Evolutionary conservation across 2,888 invertebrate genomes (phyloP).

Genomic region (Ormyrus pomaceus): DNA sequence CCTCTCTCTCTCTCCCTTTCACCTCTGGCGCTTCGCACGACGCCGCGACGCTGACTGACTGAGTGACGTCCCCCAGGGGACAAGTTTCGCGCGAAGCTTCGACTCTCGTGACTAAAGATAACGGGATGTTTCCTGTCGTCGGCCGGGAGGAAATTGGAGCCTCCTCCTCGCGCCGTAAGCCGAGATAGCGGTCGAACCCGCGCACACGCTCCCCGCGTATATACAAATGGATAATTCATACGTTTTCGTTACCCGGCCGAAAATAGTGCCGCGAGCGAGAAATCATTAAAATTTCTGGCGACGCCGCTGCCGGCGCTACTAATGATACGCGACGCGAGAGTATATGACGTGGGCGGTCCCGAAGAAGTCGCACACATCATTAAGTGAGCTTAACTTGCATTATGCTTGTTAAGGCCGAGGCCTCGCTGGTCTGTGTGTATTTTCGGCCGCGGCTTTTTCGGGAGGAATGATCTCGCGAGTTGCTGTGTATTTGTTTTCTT

Average conservation of each 20-base stretch:
- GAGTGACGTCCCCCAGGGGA: constrained; percentile 50
- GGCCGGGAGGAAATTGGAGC: constrained; percentile 59
- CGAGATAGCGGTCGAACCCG: neutral
- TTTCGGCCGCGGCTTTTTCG: constrained; percentile 10
- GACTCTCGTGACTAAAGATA: constrained; percentile 71
- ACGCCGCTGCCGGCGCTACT: constrained; percentile 31
- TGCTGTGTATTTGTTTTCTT: too few species aligned
- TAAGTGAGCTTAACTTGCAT: constrained; percentile 29
- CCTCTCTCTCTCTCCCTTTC: constrained; percentile 42
- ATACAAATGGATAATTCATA: too few species aligned
- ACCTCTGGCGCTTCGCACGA: constrained; percentile 59
- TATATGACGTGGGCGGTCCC: constrained; percentile 67
- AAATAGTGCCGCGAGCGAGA: constrained; percentile 39
- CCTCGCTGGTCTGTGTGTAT: neutral
- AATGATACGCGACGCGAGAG: constrained; percentile 39
- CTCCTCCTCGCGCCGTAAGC: constrained; percentile 49
- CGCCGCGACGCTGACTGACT: constrained; percentile 35
- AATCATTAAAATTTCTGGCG: constrained; percentile 51
- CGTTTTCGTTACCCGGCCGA: neutral
- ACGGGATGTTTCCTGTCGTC: constrained; percentile 70
- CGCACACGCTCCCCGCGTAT: neutral
- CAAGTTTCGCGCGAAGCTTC: constrained; percentile 57
- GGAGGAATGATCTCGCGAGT: neutral
- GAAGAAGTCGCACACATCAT: constrained; percentile 37
- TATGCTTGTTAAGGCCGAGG: constrained; percentile 24